Conservation (phyloP, 2,888 invertebrate genomes). For the Parnassius glacialis region DNA sequence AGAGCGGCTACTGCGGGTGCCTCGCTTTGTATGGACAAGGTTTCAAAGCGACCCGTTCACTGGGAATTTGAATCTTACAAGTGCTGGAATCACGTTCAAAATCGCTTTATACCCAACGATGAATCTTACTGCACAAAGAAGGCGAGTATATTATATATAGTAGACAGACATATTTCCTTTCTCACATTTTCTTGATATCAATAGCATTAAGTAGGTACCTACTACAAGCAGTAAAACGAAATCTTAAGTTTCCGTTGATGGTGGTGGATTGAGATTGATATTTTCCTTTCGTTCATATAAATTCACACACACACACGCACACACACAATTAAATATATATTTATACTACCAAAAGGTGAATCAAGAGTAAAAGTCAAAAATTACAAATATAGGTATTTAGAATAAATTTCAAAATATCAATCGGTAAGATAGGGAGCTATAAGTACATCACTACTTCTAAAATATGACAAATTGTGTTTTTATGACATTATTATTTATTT, state of each 20-base stretch:
- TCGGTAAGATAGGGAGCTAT: slow-evolving; percentile 6
- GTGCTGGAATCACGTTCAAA: slow-evolving; percentile 57
- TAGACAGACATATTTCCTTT: slow-evolving; percentile 76
- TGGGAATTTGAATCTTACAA: slow-evolving; percentile 73
- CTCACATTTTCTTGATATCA: slow-evolving; percentile 78
- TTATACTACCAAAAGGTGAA: too few species aligned
- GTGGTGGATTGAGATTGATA: slow-evolving; percentile 40
- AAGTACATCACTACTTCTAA: slow-evolving; percentile 51
- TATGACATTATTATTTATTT: slow-evolving; percentile 19
- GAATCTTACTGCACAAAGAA: slow-evolving; percentile 64
- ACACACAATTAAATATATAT: too few species aligned
- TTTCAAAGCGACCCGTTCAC: slow-evolving; percentile 64
- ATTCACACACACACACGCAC: too few species aligned
- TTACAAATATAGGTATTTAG: slow-evolving; percentile 26
- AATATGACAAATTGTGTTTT: slow-evolving; percentile 40
- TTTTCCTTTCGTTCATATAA: neutral
- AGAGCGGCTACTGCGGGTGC: slow-evolving; percentile 75
- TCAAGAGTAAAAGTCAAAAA: too few species aligned
- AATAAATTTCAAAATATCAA: slow-evolving; percentile 33
- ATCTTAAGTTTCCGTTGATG: slow-evolving; percentile 63
- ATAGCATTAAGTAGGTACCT: slow-evolving; percentile 59
- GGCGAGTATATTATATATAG: slow-evolving; percentile 59
- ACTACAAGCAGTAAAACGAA: slow-evolving; percentile 61
- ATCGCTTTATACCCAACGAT: slow-evolving; percentile 50
- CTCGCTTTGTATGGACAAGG: slow-evolving; percentile 65